These are phyloP conservation scores for Pterostichus niger DNA, from an alignment of 2,888 invertebrate genomes.

Conservation along the genomic window DNA sequence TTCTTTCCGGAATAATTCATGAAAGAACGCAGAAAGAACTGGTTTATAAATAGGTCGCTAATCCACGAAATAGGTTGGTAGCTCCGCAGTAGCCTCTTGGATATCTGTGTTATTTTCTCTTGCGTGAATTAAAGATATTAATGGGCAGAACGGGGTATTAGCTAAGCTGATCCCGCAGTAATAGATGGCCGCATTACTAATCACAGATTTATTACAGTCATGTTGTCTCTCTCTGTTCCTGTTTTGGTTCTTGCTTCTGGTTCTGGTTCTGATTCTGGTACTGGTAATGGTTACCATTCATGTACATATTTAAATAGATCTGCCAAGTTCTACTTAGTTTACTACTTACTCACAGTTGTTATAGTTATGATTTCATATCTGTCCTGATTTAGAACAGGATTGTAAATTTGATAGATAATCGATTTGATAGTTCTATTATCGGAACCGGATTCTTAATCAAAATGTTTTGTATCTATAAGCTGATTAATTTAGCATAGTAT, in stretches of 20 bases:
- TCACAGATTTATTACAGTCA: slow-evolving; percentile 47
- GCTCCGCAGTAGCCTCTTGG: slow-evolving; percentile 3
- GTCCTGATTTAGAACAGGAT: slow-evolving; percentile 3
- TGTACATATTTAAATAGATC: slow-evolving; percentile 19
- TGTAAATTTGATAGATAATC: not conserved
- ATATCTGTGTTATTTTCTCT: slow-evolving; percentile 41
- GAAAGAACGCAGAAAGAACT: not conserved
- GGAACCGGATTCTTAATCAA: not conserved
- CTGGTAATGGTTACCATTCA: not conserved
- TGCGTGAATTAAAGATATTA: slow-evolving; percentile 54
- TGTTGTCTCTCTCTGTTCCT: slow-evolving; percentile 5
- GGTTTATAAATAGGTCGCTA: slow-evolving; percentile 21
- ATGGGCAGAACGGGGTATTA: slow-evolving; percentile 42
- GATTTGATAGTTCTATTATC: not conserved
- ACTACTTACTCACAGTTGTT: not conserved
- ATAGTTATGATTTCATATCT: slow-evolving; percentile 1
- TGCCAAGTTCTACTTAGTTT: not conserved
- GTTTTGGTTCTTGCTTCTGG: not conserved
- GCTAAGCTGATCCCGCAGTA: slow-evolving; percentile 32
- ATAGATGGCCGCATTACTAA: slow-evolving; percentile 46
- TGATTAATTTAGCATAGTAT: too few relatives aligned
- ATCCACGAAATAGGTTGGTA: slow-evolving; percentile 32
- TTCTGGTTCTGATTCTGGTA: not conserved
- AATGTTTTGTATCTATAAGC: too few relatives aligned
- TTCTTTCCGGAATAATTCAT: slow-evolving; percentile 8